Conservation (phyloP, 23 tunicate species). For the Trididemnum nubilum region DNA sequence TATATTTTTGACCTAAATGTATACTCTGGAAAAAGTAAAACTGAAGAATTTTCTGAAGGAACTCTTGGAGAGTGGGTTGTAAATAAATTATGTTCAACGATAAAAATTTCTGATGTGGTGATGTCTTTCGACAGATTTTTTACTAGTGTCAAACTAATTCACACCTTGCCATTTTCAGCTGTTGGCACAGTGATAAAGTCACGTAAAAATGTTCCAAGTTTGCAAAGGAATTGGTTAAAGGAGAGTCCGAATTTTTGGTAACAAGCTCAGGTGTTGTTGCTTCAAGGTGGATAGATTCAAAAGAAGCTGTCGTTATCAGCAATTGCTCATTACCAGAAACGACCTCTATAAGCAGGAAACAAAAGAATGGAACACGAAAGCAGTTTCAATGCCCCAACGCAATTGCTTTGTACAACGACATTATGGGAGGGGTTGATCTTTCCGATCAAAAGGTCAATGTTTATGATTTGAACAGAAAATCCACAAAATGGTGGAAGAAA, state of each 20-base stretch:
- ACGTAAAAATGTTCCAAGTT: conserved; percentile 22
- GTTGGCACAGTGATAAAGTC: conserved; percentile 15
- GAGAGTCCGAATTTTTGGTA: conserved; percentile 25
- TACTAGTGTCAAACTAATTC: conserved; percentile 18
- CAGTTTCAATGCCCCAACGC: conserved; percentile 37
- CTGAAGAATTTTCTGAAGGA: conserved; percentile 15
- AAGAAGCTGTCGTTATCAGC: conserved; percentile 23
- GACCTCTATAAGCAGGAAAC: conserved; percentile 19
- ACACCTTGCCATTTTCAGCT: conserved; percentile 28
- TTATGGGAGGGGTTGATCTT: conserved; percentile 27
- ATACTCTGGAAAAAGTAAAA: conserved; percentile 16
- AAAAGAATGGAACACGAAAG: conserved; percentile 21
- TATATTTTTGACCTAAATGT: conserved; percentile 24
- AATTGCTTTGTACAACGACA: conserved; percentile 21
- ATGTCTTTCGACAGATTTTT: conserved; percentile 33
- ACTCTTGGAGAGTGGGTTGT: conserved; percentile 27
- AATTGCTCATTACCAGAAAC: conserved; percentile 20
- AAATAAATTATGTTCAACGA: conserved; percentile 16
- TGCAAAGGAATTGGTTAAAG: conserved; percentile 11
- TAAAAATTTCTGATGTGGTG: conserved; percentile 31
- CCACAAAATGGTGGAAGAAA: conserved; percentile 24
- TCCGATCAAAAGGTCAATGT: conserved; percentile 34
- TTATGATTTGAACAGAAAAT: conserved; percentile 15
- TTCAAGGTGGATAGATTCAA: conserved; percentile 33
- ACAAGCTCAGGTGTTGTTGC: conserved; percentile 26